Evolutionary conservation across 2,113 vertebrate genomes (phyloP).

Genomic region (Semnornis frantzii): DNA sequence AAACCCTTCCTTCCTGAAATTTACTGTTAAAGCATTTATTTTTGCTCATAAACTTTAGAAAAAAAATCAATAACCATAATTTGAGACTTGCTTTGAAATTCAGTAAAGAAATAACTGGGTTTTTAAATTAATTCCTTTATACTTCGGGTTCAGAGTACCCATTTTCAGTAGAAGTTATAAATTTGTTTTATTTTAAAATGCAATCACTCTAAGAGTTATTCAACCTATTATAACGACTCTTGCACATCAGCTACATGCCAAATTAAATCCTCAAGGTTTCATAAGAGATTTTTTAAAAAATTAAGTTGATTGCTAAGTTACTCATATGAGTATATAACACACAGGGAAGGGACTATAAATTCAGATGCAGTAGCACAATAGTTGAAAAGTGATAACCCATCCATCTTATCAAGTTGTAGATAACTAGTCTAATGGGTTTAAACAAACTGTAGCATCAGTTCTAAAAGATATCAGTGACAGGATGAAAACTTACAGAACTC

Average conservation of each 20-base stretch:
- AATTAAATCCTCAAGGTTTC: neutral
- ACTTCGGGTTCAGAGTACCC: neutral
- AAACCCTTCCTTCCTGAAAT: neutral
- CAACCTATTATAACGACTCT: neutral
- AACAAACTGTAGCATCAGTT: neutral
- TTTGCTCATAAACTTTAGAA: neutral
- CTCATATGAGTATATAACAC: neutral
- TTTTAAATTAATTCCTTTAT: neutral
- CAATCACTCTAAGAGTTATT: neutral
- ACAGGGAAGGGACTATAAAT: neutral
- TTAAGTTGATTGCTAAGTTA: neutral
- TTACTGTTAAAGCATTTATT: neutral
- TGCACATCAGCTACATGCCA: neutral
- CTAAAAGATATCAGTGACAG: neutral
- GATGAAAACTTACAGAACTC: constrained; percentile 92
- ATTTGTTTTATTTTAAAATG: neutral
- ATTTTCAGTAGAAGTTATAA: neutral
- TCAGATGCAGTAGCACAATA: neutral
- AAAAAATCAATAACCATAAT: neutral
- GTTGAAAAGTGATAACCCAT: neutral
- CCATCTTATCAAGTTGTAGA: neutral
- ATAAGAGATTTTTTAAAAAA: neutral
- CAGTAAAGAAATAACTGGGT: neutral
- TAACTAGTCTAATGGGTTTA: neutral
- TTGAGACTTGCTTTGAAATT: neutral